A percentile compares a stretch with the other conserved stretches of the same genome.
Evolutionary conservation across 2,888 invertebrate species (phyloP).

Genomic region (Miltochrista miniata): DNA sequence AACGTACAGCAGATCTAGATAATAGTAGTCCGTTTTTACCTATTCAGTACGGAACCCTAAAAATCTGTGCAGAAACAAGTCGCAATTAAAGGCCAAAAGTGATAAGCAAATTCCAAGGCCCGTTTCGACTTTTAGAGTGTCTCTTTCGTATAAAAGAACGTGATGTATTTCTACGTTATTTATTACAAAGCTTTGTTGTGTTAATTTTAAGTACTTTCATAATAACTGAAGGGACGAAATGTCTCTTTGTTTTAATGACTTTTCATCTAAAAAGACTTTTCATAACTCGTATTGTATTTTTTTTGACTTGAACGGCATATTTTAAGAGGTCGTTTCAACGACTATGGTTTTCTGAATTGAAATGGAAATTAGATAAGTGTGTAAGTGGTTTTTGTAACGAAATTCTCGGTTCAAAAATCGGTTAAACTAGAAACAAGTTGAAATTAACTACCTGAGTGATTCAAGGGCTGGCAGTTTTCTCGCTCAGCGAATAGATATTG

Average conservation of each 20-base stretch:
- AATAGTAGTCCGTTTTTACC: too few species aligned
- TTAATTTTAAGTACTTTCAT: not conserved
- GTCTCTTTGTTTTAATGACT: not conserved
- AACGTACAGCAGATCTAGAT: too few species aligned
- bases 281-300: not conserved
- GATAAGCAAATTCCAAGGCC: not conserved
- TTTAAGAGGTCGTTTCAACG: not conserved
- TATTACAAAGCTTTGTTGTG: constrained; percentile 12
- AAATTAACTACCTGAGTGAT: too few species aligned
- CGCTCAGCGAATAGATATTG: too few species aligned
- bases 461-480: too few species aligned
- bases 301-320: not conserved
- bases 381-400: too few species aligned
- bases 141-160: not conserved
- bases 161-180: not conserved
- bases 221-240: not conserved
- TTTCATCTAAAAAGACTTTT: not conserved
- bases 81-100: not conserved
- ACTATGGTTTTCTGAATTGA: too few species aligned
- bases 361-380: too few species aligned
- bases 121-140: not conserved
- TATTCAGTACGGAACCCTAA: too few species aligned
- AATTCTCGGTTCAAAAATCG: too few species aligned
- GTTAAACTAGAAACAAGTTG: too few species aligned
- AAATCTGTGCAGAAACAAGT: too few species aligned